Conservation (phyloP, 2,113 vertebrate species). For the Eublepharis macularius region DNA sequence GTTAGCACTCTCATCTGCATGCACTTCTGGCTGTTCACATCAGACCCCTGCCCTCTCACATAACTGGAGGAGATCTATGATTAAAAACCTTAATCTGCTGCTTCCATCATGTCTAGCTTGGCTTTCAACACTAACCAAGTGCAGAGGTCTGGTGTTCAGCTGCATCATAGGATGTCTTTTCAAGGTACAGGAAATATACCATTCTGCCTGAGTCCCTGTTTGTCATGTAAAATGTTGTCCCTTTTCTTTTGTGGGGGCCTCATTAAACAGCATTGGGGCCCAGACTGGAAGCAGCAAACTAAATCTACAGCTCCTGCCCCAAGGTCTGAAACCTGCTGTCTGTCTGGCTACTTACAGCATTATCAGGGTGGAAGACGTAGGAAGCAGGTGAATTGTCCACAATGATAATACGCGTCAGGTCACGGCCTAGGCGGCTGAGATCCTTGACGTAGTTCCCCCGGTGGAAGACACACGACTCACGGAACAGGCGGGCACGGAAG, state of each 20-base stretch:
- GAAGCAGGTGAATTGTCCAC: conserved; percentile 97
- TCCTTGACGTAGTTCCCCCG: conserved; percentile 97
- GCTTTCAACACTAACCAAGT: too few relatives aligned
- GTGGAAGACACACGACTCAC: conserved; percentile 96
- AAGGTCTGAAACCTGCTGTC: neutral
- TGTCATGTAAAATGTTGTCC: neutral
- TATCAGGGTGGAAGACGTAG: conserved; percentile 96
- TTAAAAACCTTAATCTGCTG: too few relatives aligned
- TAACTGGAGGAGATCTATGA: too few relatives aligned
- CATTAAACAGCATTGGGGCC: neutral
- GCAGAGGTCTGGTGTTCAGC: too few relatives aligned
- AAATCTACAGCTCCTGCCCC: neutral
- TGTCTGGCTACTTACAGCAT: conserved; percentile 77
- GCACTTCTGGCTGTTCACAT: too few relatives aligned
- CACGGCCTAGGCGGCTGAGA: conserved; percentile 91
- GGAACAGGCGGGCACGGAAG: conserved; percentile 91
- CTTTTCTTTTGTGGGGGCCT: neutral
- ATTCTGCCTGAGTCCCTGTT: neutral
- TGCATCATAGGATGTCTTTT: too few relatives aligned
- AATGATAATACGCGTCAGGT: conserved; percentile 92
- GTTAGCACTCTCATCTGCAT: neutral
- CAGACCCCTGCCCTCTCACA: too few relatives aligned
- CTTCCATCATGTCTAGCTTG: too few relatives aligned
- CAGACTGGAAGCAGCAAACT: neutral
- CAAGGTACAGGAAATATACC: neutral